Percentiles rank a stretch among this genome's conserved stretches.
Evolutionary conservation across 2,113 vertebrate species (phyloP).

Genomic region (Chaetodon auriga): DNA sequence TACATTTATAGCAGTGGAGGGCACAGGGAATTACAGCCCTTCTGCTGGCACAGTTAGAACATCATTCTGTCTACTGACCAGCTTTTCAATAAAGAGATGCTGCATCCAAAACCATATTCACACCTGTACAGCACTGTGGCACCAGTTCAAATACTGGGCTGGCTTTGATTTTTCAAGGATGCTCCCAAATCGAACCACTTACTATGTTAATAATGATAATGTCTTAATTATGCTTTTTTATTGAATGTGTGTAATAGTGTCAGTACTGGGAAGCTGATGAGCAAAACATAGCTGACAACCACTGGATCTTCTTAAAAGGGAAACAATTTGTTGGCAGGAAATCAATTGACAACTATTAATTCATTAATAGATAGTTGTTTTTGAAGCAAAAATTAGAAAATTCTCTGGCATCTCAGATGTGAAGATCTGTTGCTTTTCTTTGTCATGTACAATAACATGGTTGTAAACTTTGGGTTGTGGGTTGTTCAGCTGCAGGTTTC

Average conservation of each 20-base stretch:
- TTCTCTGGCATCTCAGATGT: no score
- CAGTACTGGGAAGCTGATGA: not conserved
- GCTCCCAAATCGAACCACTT: not conserved
- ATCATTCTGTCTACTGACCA: not conserved
- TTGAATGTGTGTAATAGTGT: not conserved
- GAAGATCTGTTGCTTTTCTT: no score
- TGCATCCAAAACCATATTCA: not conserved
- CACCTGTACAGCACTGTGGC: not conserved
- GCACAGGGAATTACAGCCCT: not conserved
- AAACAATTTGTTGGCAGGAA: not conserved
- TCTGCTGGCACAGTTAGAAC: not conserved
- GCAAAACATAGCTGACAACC: not conserved
- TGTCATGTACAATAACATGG: no score
- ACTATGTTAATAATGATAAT: not conserved
- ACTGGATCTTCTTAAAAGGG: not conserved
- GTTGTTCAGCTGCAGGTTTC: no score
- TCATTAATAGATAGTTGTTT: not conserved
- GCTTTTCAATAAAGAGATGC: not conserved
- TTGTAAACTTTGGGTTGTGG: no score
- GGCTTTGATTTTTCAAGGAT: not conserved
- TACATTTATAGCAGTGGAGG: slow-evolving; percentile 8
- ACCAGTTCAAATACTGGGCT: not conserved
- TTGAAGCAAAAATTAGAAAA: not conserved
- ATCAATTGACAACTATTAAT: not conserved
- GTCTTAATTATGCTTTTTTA: not conserved